A percentile compares a stretch with the other conserved stretches of the same genome.
Conservation (phyloP, 2,888 invertebrate genomes). For the Leucophora obtusa region DNA sequence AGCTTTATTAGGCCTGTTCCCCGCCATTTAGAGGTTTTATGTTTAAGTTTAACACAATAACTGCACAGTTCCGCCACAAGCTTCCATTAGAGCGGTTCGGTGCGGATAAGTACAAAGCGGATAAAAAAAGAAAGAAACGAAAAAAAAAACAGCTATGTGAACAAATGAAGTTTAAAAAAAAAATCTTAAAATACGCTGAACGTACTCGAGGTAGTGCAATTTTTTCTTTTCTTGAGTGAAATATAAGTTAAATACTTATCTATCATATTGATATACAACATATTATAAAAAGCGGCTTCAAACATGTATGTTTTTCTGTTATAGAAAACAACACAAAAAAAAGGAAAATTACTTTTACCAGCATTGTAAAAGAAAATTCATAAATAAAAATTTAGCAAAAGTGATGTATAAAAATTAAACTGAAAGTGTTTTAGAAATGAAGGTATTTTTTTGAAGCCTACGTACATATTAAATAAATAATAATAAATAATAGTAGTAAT, state of each 20-base stretch:
- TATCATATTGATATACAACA: neutral
- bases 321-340: neutral
- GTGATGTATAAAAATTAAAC: neutral
- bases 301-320: neutral
- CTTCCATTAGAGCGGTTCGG: constrained; percentile 71
- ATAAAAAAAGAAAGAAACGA: neutral
- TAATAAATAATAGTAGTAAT: neutral
- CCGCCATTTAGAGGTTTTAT: constrained; percentile 69
- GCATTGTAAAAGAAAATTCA: neutral
- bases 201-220: constrained; percentile 40
- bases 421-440: constrained; percentile 6
- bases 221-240: constrained; percentile 45
- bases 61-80: constrained; percentile 73
- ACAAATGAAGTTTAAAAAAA: constrained; percentile 44
- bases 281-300: neutral
- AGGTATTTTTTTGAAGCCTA: neutral
- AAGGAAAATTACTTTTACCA: constrained; percentile 54
- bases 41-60: constrained; percentile 70
- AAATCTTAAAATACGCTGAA: constrained; percentile 46
- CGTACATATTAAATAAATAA: constrained; percentile 8
- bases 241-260: constrained; percentile 50
- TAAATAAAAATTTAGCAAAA: neutral
- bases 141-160: constrained; percentile 16
- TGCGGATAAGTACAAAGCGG: constrained; percentile 39
- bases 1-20: constrained; percentile 31